Conservation (phyloP, 2,888 invertebrate species). For the Eupithecia subumbrata region DNA sequence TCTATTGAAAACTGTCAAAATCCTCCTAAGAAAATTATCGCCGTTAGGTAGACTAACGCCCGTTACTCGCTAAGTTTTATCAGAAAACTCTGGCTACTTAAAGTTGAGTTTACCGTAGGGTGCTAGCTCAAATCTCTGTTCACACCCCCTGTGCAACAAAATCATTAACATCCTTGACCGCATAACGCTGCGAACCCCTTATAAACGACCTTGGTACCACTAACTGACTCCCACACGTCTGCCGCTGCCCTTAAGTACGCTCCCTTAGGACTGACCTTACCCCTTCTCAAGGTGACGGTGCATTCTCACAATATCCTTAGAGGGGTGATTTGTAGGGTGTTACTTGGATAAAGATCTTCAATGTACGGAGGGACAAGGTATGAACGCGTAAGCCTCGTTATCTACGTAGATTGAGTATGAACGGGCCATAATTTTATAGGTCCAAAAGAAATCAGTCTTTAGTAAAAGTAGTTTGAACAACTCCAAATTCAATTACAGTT, state of each 20-base stretch:
- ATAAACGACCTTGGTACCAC: conserved; percentile 30
- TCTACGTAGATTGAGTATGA: neutral
- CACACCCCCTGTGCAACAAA: neutral
- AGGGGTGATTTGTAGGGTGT: neutral
- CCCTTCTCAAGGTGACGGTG: conserved; percentile 37
- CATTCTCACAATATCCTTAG: conserved; percentile 26
- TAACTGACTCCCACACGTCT: conserved; percentile 25
- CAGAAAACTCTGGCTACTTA: no score
- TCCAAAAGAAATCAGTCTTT: neutral
- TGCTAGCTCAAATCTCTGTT: no score
- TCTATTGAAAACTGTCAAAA: neutral
- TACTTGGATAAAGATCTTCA: neutral
- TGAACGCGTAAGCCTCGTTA: neutral
- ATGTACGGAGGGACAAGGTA: neutral
- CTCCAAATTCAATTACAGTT: neutral
- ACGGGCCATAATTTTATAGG: neutral
- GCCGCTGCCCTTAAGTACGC: conserved; percentile 1
- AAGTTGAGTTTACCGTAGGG: no score
- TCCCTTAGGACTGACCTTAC: conserved; percentile 31
- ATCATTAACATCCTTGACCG: conserved; percentile 7
- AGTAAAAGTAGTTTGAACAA: neutral
- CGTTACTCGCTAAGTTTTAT: no score
- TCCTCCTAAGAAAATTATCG: neutral
- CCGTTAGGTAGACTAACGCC: no score
- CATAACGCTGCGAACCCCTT: neutral